Evolutionary conservation across 2,888 invertebrate genomes (phyloP), one percentile per base, ranked within the genome.

Genomic region (Drosophila austrosaltans): DNA sequence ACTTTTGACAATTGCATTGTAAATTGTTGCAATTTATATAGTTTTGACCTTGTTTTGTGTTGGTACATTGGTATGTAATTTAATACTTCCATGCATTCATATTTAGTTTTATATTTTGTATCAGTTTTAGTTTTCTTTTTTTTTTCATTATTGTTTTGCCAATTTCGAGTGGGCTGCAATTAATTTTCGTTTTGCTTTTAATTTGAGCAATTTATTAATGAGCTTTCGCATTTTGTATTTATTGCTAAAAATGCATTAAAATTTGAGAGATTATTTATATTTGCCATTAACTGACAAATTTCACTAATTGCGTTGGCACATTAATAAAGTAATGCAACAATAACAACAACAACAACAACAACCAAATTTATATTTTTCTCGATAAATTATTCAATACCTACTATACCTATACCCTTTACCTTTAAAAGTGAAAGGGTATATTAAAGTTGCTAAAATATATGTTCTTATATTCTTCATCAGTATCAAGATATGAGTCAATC

Each of bases 211-310:
- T 75, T 82, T 83, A 79, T 83, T 87, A 85, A 83, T 85, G 87
- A 85, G 80, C 66, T 61, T 68, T 63, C 54, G 40, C 63, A 66
- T 66, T 81, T 83, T 82, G 87, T 81, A 86, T 86, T 86, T 86
- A 83, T 86, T 69, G 73, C 82, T 79, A 81, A 85, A 48, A 90
- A 90, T 79, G 77, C 90, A 89, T 89, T 89, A 90, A 89, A 72
- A 80, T 85, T 48, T 81, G 79, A 89, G 88, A 87, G 89, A 90
- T 89, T 89, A 90, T 90, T 90, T 89, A 87, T 89, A 87, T 90
- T 72, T 68, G 85, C 84, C 85, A 85, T 85, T 88, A 83, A 85
- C 85, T 83, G 88, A 86, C 85, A 85, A 85, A 85, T 85, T 87
- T 78, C 69, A 80, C 85, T 85, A 85, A 85, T 85, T 85, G 87